Base-by-base conservation (phyloP, 2,888 invertebrate species). In the Ophonus ardosiacus region DNA sequence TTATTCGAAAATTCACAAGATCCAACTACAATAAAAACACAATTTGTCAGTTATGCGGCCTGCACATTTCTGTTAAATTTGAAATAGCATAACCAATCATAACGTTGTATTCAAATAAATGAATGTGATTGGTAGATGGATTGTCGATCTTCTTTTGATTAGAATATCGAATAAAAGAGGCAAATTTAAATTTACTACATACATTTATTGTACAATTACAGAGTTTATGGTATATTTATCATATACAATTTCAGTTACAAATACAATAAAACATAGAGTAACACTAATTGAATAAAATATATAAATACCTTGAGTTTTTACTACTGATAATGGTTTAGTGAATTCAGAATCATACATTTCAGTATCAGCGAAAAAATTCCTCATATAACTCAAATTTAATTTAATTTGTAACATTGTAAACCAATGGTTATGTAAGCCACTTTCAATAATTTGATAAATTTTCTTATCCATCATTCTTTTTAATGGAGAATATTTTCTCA, bases 401-500 rank as follows among this genome's bases (percentile, higher is more conserved):
- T 81, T 81, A 24, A 43, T 43, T 68, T 81, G 38, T 13, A 86
- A 74, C 21, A 78, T 59, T 15, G 38, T 81, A 57, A 56, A 82
- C 86, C 86, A 86, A 74, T 79, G 82, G 51, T 17, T 83, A 18
- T 79, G 21, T 59, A 86, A 74, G 8, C 86, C 86, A 80, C 84
- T 83, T 65, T 86, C 86, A 15, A 51, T 80, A 31, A 86, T 85
- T 51, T 43, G 59, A 71, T 80, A 76, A 10, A 86, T 84, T 43
- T 76, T 71, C 8, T 83, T 74, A 24, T 81, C 56, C 51, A 86
- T 74, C 6, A 85, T 56, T 17, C 10, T 38, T 8, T 79, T 86
- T 18, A 85, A 82, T 13, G 86, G 86, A n/a, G 86, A 84, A 56
- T 86, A 84, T 43, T 79, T 81, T 18, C 71, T 43, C 10, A 86